Evolutionary conservation across 2,113 vertebrate genomes (phyloP).

Genomic region (Corvus cornix): DNA sequence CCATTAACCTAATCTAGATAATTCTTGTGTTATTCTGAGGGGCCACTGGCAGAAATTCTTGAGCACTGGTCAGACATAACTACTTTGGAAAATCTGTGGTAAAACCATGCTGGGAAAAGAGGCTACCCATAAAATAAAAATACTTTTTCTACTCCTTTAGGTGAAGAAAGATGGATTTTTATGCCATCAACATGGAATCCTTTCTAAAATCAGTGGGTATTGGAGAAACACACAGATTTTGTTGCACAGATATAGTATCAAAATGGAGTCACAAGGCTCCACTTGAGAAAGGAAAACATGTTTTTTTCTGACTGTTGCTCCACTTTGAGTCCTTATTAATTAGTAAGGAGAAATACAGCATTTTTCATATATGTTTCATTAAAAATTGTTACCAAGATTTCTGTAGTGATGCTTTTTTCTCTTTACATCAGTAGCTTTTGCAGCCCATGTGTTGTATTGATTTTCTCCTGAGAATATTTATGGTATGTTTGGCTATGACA

Average conservation of each 20-base stretch:
- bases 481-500: neutral
- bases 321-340: neutral
- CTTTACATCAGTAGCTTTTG: neutral
- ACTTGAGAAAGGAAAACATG: neutral
- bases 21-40: neutral
- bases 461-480: neutral
- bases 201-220: neutral
- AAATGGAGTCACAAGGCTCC: neutral
- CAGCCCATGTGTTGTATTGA: neutral
- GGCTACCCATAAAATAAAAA: neutral
- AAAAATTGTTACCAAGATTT: neutral
- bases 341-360: neutral
- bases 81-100: neutral
- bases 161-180: neutral
- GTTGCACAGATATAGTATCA: neutral
- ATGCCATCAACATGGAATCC: neutral
- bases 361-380: neutral
- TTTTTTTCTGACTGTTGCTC: neutral
- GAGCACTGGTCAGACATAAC: neutral
- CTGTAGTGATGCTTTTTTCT: neutral
- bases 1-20: neutral
- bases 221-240: neutral
- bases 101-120: neutral
- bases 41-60: neutral
- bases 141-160: neutral